Percentiles rank a stretch among this genome's conserved stretches.
These are phyloP conservation scores for Rhea pennata DNA, from an alignment of 2,113 vertebrate species.

Conservation along the genomic window DNA sequence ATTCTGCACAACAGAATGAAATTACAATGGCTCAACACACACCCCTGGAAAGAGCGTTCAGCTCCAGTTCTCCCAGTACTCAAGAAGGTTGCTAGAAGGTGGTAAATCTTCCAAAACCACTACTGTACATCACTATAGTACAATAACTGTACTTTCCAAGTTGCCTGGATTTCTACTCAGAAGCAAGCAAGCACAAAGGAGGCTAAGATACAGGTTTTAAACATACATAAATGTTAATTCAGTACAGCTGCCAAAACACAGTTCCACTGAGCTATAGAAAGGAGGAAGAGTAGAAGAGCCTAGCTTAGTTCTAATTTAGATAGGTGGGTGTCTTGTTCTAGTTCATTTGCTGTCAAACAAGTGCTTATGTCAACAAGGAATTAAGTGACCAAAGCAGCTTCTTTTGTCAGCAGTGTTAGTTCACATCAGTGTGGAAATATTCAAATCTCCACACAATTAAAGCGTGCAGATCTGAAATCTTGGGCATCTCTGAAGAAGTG, in stretches of 20 bases:
- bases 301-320: background rate
- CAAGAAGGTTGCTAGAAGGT: background rate
- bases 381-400: background rate
- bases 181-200: background rate
- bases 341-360: background rate
- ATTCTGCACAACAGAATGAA: background rate
- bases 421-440: background rate
- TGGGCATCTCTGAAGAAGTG: background rate
- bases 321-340: background rate
- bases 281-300: background rate
- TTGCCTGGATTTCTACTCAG: background rate
- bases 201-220: background rate
- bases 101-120: background rate
- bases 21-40: background rate
- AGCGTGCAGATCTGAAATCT: background rate
- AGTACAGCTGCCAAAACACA: background rate
- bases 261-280: background rate
- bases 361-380: background rate
- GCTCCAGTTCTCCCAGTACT: background rate
- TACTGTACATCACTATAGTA: background rate
- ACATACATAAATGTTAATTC: background rate
- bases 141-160: background rate
- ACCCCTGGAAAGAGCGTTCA: background rate
- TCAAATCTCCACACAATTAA: accelerated
- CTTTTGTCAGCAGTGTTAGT: background rate